Base-by-base conservation (phyloP, 2,113 vertebrate species). In the Cyanoliseus patagonus region DNA sequence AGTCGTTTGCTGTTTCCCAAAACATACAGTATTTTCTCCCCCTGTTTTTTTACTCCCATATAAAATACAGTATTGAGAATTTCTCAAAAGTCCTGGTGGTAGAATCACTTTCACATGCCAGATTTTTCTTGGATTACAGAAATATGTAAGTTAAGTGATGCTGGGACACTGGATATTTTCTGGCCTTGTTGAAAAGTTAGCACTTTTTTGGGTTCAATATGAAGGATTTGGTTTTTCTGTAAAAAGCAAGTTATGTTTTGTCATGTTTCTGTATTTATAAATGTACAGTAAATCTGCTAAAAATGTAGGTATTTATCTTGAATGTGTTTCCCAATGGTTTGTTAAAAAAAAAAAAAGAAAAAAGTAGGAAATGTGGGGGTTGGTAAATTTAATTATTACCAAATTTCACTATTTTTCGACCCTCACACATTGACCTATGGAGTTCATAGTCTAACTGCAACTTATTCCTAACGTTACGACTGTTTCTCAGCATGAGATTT, bases 131-230 rank as follows among this genome's bases (percentile, higher is more conserved):
- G 39, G 74, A 92, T 86, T 69, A 44, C 67, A 84, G 66, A 92
- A 76, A 64, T 76, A 83, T 88, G 61, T 91, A 88, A 82, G 13
- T 87, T 84, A 90, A 55, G 41, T 91, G 82, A 93, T 92, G 70
- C 92, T 92, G 97, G 92, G 89, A 97, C 93, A 89, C 94, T 96
- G 96, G 95, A 94, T 95, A 82, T 96, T 89, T 93, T 97, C 95
- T 96, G 96, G 91, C 96, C 87, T 83, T 82, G 68, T 83, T 94
- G 89, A 85, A 96, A 96, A 96, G 79, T 95, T 81, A 95, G 88
- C 96, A 96, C 93, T 97, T 97, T 93, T 90, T 84, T 22, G 22
- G 69, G 76, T 88, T 85, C 80, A 86, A 72, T 86, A 91, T 96
- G 76, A 90, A 97, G 96, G 96, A 97, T 95, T 95, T 69, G 91